Evolutionary conservation across 2,888 invertebrate genomes (phyloP), one percentile per base, ranked within the genome.

Genomic region (Agrenia bidenticulata): DNA sequence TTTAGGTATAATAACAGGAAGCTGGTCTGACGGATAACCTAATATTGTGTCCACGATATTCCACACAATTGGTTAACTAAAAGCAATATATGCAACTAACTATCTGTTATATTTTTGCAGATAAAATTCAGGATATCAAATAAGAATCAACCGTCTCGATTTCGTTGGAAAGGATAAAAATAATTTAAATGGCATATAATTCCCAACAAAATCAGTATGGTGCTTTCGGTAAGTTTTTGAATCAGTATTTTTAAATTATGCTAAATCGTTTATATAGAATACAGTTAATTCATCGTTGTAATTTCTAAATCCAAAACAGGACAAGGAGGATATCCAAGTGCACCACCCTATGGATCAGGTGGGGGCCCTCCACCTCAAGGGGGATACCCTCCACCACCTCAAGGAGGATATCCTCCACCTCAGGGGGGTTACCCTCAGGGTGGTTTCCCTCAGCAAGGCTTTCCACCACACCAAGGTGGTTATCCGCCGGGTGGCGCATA

Each of bases 221-320:
- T 32, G 57, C 63, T 21, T 63, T 58, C 39, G 58, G 63, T 63
- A 58, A 51, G 63, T 45, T n/a, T n/a, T n/a, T n/a, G n/a, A n/a
- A n/a, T n/a, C n/a, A n/a, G n/a, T n/a, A n/a, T n/a, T n/a, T n/a
- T n/a, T n/a, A n/a, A n/a, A n/a, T n/a, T n/a, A n/a, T n/a, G n/a
- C n/a, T n/a, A n/a, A n/a, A n/a, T n/a, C n/a, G n/a, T n/a, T n/a
- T n/a, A n/a, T n/a, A n/a, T n/a, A n/a, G n/a, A n/a, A n/a, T n/a
- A n/a, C n/a, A n/a, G n/a, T n/a, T n/a, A n/a, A n/a, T n/a, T n/a
- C n/a, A n/a, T n/a, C n/a, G n/a, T n/a, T n/a, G n/a, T n/a, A n/a
- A n/a, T n/a, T n/a, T n/a, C n/a, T n/a, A n/a, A n/a, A n/a, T n/a
- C n/a, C n/a, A n/a, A n/a, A n/a, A 7, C 32, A 32, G 32, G 32